Base-by-base conservation (phyloP, 2,888 invertebrate genomes). In the Alloscopus bannaensis region DNA sequence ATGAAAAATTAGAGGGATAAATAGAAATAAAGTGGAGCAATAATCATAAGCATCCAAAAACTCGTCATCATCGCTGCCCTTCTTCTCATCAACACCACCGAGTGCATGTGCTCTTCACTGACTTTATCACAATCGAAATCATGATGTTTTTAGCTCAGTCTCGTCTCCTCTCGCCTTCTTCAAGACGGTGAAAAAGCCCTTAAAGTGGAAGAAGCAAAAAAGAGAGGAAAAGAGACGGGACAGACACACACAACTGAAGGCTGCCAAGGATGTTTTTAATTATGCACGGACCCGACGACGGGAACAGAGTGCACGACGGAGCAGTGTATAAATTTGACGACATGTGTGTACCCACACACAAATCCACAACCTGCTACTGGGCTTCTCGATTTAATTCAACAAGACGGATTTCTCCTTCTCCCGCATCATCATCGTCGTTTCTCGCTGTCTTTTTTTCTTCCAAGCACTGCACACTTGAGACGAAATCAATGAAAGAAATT, bases 251-350 rank as follows among this genome's bases (percentile, higher is more conserved):
- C n/a, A 42, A 69, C 26, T 52, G 52, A 68, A 18, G 62, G 65
- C 80, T 77, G 59, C 83, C 84, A 85, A 86, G n/a, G 83, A 85
- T 86, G 86, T 84, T 86, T 86, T 86, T 86, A 86, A 86, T 86
- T 86, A 86, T 86, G 83, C 83, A 84, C 83, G 80, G 84, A 85
- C 81, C 64, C 70, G 78, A 75, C 80, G 72, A 80, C 75, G 45
- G 47, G 45, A 64, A 64, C 42, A 24, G 26, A 11, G n/a, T 64
- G 28, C n/a, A n/a, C n/a, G n/a, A n/a, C n/a, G n/a, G n/a, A n/a
- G n/a, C n/a, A n/a, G n/a, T 47, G 60, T 52, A 28, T 31, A 36
- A 16, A 60, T 13, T 3, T 22, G 20, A 20, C 50, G 50, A 22
- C n/a, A 22, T 16, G 24, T 4, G 4, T 8, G 24, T 20, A 26